Percentiles rank a stretch among this genome's conserved stretches.
phyloP scores from a whole-genome alignment of 2,797 vertebrate genomes.

The Malacoctenus gilli region DNA sequence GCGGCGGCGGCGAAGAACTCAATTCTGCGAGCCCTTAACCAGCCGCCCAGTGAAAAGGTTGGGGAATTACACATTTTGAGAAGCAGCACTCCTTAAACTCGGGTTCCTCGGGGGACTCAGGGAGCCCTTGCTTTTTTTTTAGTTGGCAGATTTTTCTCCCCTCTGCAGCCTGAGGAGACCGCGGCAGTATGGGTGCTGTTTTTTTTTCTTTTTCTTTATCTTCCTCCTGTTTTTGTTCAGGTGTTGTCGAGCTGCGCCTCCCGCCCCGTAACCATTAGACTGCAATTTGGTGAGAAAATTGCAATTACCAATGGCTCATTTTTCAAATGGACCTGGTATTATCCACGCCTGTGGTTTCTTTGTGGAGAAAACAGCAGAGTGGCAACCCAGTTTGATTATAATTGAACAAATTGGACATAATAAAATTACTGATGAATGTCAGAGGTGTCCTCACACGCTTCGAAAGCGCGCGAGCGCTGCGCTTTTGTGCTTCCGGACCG shows the following conservation, averaged over 20 bases:
- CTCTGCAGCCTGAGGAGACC: constrained; percentile 29
- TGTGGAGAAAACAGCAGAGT: constrained; percentile 40
- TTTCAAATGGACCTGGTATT: constrained; percentile 30
- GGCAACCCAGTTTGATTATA: too few species aligned
- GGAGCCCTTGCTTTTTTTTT: constrained; percentile 43
- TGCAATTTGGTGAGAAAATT: constrained; percentile 73
- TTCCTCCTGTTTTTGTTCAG: too few species aligned
- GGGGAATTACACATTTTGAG: constrained; percentile 61
- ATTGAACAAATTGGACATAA: too few species aligned
- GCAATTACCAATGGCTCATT: constrained; percentile 66
- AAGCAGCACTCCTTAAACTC: constrained; percentile 50
- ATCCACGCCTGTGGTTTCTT: constrained; percentile 60
- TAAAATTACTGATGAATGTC: too few species aligned
- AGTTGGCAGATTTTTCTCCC: constrained; percentile 25
- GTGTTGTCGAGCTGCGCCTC: constrained; percentile 64
- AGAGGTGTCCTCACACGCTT: too few species aligned
- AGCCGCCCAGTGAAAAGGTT: constrained; percentile 41
- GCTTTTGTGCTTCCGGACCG: too few species aligned
- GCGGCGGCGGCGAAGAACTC: constrained; percentile 36
- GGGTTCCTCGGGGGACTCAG: constrained; percentile 23
- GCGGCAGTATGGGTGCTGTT: constrained; percentile 22
- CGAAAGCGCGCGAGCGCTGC: too few species aligned
- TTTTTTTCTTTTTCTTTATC: too few species aligned
- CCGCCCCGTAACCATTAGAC: constrained; percentile 65
- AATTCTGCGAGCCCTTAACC: constrained; percentile 48